Percentiles rank a stretch among this genome's conserved stretches.
Evolutionary conservation across 2,888 invertebrate species (phyloP).

Genomic region (Chironomus tentans): DNA sequence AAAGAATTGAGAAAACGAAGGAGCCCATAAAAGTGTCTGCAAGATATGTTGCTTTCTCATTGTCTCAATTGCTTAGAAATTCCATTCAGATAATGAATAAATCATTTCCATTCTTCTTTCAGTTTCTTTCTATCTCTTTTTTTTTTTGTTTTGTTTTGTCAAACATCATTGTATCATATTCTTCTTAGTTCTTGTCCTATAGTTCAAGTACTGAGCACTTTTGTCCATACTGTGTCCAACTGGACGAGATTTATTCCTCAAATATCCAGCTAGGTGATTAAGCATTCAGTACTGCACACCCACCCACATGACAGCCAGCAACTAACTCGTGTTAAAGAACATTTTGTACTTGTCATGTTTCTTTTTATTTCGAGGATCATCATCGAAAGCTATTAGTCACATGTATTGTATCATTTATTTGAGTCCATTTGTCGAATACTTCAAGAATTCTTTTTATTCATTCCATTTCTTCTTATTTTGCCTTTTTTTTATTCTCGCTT

Average conservation of each 20-base stretch:
- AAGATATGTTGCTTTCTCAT: slow-evolving; percentile 15
- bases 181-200: too few species aligned
- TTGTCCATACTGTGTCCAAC: too few species aligned
- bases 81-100: slow-evolving; percentile 18
- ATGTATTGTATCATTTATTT: background rate
- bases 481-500: background rate
- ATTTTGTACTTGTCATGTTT: background rate
- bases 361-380: background rate
- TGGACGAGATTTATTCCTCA: too few species aligned
- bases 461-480: background rate
- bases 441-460: background rate
- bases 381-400: background rate
- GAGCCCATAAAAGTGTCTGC: slow-evolving; percentile 23
- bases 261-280: too few species aligned
- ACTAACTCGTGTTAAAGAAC: too few species aligned
- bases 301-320: too few species aligned
- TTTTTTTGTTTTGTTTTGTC: background rate
- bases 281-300: too few species aligned
- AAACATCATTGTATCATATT: too few species aligned
- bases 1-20: background rate
- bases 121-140: background rate
- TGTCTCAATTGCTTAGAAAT: slow-evolving; percentile 21
- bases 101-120: slow-evolving; percentile 8
- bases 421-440: background rate
- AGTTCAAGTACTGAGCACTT: too few species aligned